Conservation (phyloP, 2,113 vertebrate genomes). For the Cheilinus undulatus region DNA sequence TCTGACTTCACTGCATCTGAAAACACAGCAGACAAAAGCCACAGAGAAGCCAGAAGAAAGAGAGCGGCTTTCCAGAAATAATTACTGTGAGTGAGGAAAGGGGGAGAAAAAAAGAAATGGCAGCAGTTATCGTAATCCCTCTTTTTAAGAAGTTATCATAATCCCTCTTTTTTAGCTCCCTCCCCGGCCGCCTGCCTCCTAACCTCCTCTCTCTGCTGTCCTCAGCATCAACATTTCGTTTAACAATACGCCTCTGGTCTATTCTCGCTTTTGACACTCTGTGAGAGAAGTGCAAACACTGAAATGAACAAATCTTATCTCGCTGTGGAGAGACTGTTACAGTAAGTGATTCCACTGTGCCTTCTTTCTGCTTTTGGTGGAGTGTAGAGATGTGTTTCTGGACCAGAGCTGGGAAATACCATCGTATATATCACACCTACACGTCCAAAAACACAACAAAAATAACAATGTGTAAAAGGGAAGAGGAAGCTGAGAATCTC, state of each 20-base stretch:
- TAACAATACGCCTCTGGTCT: slow-evolving; percentile 12
- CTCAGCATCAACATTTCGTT: slow-evolving; percentile 29
- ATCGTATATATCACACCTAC: neutral
- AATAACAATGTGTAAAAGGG: neutral
- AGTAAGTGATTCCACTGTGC: slow-evolving; percentile 16
- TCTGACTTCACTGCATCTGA: slow-evolving; percentile 13
- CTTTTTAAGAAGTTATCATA: slow-evolving; percentile 49
- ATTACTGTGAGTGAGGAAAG: slow-evolving; percentile 37
- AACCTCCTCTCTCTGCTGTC: slow-evolving; percentile 30
- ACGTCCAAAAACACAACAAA: neutral
- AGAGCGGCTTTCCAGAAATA: slow-evolving; percentile 52
- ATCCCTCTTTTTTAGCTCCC: slow-evolving; percentile 39
- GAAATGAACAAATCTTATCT: slow-evolving; percentile 42
- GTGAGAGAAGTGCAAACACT: slow-evolving; percentile 31
- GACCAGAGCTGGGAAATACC: slow-evolving; percentile 1
- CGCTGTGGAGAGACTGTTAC: slow-evolving; percentile 2
- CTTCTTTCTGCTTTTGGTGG: neutral
- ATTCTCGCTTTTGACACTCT: neutral
- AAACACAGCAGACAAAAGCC: slow-evolving; percentile 27
- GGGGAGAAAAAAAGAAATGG: neutral
- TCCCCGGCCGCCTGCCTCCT: neutral
- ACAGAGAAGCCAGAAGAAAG: slow-evolving; percentile 12
- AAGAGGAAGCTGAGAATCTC: neutral
- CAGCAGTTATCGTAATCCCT: slow-evolving; percentile 49
- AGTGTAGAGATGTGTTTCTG: slow-evolving; percentile 1